A percentile compares a stretch with the other conserved stretches of the same genome.
Evolutionary conservation across 1,140 invertebrate genomes (phyloP).

Genomic region (Lanistes nyassanus): DNA sequence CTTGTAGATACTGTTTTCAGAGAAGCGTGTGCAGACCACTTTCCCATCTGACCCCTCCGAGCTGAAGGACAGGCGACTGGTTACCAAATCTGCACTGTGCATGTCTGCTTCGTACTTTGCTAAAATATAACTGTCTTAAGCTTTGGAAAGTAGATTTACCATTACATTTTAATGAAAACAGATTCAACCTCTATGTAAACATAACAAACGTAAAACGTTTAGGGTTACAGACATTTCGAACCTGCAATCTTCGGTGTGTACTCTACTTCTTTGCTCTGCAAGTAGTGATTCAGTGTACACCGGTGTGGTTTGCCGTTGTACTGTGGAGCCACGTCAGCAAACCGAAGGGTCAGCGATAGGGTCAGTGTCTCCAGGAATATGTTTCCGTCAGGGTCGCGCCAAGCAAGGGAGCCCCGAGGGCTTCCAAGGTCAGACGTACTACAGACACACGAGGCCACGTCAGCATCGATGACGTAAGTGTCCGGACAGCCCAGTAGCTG

Average conservation of each 20-base stretch:
- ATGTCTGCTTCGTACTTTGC: background rate
- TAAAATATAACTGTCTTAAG: background rate
- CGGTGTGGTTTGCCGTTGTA: background rate
- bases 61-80: background rate
- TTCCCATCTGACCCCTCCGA: background rate
- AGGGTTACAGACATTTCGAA: background rate
- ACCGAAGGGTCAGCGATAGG: background rate
- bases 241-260: conserved; percentile 1
- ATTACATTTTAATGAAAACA: no score
- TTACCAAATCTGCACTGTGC: background rate
- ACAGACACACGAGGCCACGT: background rate
- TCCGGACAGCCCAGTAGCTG: background rate
- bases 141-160: background rate
- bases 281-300: background rate
- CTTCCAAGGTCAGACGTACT: background rate
- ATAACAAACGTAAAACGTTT: background rate
- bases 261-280: background rate
- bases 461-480: background rate
- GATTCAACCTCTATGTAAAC: background rate
- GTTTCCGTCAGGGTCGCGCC: background rate
- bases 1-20: background rate
- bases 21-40: background rate
- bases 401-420: background rate
- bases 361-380: background rate
- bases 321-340: background rate